Percentiles rank a stretch among this genome's conserved stretches.
phyloP scores from a whole-genome alignment of 2,888 invertebrate genomes.

The Acanthopleura granulata region DNA sequence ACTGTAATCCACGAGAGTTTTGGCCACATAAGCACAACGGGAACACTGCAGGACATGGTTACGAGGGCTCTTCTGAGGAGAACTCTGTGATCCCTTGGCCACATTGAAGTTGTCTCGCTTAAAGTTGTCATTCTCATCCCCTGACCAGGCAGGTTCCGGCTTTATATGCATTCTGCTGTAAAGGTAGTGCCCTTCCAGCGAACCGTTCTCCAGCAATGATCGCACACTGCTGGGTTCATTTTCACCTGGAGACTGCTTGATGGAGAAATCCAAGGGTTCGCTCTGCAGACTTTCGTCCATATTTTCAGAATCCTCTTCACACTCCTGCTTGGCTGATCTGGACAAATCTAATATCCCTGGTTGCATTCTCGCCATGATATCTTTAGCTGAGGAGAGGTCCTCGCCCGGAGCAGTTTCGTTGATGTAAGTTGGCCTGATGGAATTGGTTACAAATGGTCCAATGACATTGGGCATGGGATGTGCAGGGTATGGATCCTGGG shows the following conservation, averaged over 20 bases:
- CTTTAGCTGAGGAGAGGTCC: constrained; percentile 2
- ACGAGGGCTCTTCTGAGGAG: constrained; percentile 27
- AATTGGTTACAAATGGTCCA: constrained; percentile 58
- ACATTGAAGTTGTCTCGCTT: constrained; percentile 23
- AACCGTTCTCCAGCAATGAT: constrained; percentile 6
- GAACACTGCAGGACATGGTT: constrained; percentile 46
- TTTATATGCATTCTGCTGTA: constrained; percentile 26
- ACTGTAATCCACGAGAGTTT: constrained; percentile 55
- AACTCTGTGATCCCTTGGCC: constrained; percentile 16
- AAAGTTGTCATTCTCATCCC: constrained; percentile 25
- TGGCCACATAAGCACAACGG: constrained; percentile 57
- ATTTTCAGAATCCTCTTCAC: constrained; percentile 13
- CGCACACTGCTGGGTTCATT: background rate
- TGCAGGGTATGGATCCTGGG: background rate
- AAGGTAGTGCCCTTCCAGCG: background rate
- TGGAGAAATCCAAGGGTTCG: constrained; percentile 50
- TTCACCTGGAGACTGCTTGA: constrained; percentile 27
- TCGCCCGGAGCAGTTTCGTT: constrained; percentile 27
- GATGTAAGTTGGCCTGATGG: constrained; percentile 36
- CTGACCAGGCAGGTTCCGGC: constrained; percentile 38
- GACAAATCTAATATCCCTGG: constrained; percentile 33
- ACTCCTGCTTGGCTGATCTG: constrained; percentile 17
- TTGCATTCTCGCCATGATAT: background rate
- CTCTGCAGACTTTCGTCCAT: constrained; percentile 24
- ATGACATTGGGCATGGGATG: constrained; percentile 48